A percentile compares a stretch with the other conserved stretches of the same genome.
These are phyloP conservation scores for Acrocephalus arundinaceus DNA, from an alignment of 2,113 vertebrate species.

Conservation along the genomic window DNA sequence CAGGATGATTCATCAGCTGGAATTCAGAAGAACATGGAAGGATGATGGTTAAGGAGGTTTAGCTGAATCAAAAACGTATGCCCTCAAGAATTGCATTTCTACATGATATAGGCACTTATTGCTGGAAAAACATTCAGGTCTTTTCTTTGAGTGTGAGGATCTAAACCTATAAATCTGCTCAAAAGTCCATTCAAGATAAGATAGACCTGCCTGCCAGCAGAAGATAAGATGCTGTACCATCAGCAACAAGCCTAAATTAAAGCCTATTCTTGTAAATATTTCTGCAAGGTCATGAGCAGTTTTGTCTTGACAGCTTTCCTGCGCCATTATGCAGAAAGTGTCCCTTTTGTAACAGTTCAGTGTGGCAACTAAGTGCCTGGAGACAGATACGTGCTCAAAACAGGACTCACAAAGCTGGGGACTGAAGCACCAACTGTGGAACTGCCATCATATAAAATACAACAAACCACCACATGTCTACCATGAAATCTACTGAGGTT, in stretches of 20 bases:
- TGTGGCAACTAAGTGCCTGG: not conserved
- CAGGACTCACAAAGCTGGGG: not conserved
- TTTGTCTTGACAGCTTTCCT: not conserved
- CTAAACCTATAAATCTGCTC: not conserved
- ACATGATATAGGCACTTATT: not conserved
- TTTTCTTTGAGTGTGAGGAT: not conserved
- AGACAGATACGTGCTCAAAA: not conserved
- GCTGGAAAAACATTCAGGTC: not conserved
- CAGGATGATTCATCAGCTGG: conserved; percentile 33
- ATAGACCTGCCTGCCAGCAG: not conserved
- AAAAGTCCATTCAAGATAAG: not conserved
- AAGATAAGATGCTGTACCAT: not conserved
- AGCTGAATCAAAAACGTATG: conserved; percentile 8
- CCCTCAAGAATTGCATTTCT: not conserved
- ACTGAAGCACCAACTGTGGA: not conserved
- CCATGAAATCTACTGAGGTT: not conserved
- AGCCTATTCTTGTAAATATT: not conserved
- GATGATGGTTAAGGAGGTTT: conserved; percentile 1
- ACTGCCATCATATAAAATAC: not conserved
- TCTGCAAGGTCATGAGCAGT: not conserved
- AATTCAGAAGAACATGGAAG: conserved; percentile 56
- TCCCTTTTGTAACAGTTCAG: not conserved
- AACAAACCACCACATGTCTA: not conserved
- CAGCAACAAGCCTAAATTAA: not conserved
- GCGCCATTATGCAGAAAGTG: fast-evolving